A percentile compares a stretch with the other conserved stretches of the same genome.
Evolutionary conservation across 1,140 invertebrate genomes (phyloP).

Genomic region (Rhyzopertha dominica): DNA sequence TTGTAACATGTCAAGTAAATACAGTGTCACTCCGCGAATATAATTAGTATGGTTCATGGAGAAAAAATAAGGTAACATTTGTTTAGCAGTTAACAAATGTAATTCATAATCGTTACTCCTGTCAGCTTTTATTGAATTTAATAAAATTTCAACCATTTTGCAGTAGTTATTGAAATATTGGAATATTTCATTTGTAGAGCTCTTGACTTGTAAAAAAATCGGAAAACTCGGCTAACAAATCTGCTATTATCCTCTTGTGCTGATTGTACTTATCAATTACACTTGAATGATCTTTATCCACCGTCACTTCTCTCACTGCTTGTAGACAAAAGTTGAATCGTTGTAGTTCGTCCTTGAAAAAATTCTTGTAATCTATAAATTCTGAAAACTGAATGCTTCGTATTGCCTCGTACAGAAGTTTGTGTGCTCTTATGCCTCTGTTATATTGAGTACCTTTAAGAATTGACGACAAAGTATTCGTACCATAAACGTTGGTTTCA

Average conservation of each 20-base stretch:
- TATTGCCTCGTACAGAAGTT: constrained; percentile 21
- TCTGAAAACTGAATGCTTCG: constrained; percentile 19
- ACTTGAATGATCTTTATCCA: constrained; percentile 20
- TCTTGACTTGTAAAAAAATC: constrained; percentile 19
- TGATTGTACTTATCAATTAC: constrained; percentile 18
- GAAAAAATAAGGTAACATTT: constrained; percentile 21
- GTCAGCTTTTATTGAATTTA: constrained; percentile 25
- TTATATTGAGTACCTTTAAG: constrained; percentile 20
- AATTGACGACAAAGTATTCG: constrained; percentile 16
- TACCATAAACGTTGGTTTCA: constrained; percentile 15
- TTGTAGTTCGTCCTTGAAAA: constrained; percentile 16
- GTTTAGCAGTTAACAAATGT: constrained; percentile 22
- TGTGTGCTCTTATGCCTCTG: constrained; percentile 22
- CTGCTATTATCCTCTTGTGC: constrained; percentile 17
- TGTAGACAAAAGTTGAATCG: constrained; percentile 17
- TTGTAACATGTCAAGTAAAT: constrained; percentile 29
- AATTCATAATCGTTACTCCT: constrained; percentile 25
- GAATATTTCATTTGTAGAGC: constrained; percentile 22
- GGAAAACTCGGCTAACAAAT: constrained; percentile 18
- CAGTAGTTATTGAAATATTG: constrained; percentile 23
- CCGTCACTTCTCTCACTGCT: constrained; percentile 17
- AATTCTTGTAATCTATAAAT: constrained; percentile 23
- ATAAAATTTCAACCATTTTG: constrained; percentile 22
- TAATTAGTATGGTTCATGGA: constrained; percentile 23
- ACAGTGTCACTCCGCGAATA: constrained; percentile 28